Evolutionary conservation across 2,113 vertebrate species (phyloP), one percentile per base, ranked within the genome.

Genomic region (Perca flavescens): DNA sequence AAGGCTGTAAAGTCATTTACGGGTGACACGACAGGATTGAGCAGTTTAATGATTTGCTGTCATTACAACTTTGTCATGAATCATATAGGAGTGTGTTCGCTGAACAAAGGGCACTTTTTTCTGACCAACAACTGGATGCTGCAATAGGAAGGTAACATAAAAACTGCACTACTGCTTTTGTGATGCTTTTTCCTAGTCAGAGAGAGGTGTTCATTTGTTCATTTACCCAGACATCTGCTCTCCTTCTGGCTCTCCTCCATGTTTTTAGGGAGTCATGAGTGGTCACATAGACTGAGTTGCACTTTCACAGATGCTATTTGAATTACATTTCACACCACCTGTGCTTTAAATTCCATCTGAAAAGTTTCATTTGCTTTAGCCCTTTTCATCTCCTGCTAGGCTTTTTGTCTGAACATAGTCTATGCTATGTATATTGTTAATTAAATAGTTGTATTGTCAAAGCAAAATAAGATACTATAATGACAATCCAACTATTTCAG

Each of bases 31-130:
- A 34, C 56, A 64, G 40, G 43, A 81, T 34, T 49, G 50, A 85
- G 78, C 76, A 72, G 61, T 34, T 67, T 54, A 78, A 85, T 61
- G 74, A 88, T 79, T 83, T 63, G 50, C 65, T 65, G 77, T 76
- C 74, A 80, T 58, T 61, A 71, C 54, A 67, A 28, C n/a, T 36
- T 22, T 68, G 61, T 61, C 75, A 71, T 72, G 47, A 50, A 46
- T 60, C 80, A 70, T 69, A 65, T 61, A 49, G 67, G 61, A 63
- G 47, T 34, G 60, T 8, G 17, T 28, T 52, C 5, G 6, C 46
- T 47, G 40, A 77, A 66, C 54, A 67, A 74, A 62, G 15, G 22
- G 28, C 2, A 0, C 3, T n/a, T 40, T 43, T 62, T 62, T 64
- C 58, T 28, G 66, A 61, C 72, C 25, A 53, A 61, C 25, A 16